Evolutionary conservation across 1,140 invertebrate genomes (phyloP).

Genomic region (Penaeus japonicus): DNA sequence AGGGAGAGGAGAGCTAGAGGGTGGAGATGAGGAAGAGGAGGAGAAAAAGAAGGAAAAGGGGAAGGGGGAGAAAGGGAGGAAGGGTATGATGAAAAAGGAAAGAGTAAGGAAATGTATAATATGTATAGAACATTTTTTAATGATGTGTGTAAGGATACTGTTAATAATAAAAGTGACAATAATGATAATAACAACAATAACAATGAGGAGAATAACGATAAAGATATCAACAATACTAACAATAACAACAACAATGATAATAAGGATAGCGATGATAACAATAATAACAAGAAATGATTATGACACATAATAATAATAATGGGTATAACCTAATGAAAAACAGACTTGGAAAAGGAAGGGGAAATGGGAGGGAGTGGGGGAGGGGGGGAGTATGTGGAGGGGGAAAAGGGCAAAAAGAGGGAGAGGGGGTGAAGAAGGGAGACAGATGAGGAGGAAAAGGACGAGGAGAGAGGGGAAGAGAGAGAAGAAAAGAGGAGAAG

Average conservation of each 20-base stretch:
- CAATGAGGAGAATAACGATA: not conserved
- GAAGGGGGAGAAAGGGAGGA: not conserved
- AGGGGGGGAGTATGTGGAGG: too few species aligned
- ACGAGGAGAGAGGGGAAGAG: too few species aligned
- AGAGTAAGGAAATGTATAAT: not conserved
- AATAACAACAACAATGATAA: not conserved
- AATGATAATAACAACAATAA: not conserved
- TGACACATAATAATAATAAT: not conserved
- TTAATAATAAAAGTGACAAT: not conserved
- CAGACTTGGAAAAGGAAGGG: not conserved
- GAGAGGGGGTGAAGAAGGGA: too few species aligned
- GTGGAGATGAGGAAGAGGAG: not conserved
- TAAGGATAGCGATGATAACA: not conserved
- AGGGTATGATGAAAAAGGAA: not conserved
- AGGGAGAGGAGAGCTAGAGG: not conserved
- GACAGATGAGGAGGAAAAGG: too few species aligned
- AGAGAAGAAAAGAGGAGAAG: too few species aligned
- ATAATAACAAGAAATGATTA: not conserved
- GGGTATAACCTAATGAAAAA: not conserved
- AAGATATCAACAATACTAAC: not conserved
- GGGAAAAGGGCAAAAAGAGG: too few species aligned
- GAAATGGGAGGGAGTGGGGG: too few species aligned
- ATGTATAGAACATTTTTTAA: not conserved
- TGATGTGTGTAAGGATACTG: not conserved
- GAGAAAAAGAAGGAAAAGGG: not conserved